These are phyloP conservation scores for Pterobdella sp. DNA, from an alignment of 2,888 invertebrate genomes.

Conservation along the genomic window DNA sequence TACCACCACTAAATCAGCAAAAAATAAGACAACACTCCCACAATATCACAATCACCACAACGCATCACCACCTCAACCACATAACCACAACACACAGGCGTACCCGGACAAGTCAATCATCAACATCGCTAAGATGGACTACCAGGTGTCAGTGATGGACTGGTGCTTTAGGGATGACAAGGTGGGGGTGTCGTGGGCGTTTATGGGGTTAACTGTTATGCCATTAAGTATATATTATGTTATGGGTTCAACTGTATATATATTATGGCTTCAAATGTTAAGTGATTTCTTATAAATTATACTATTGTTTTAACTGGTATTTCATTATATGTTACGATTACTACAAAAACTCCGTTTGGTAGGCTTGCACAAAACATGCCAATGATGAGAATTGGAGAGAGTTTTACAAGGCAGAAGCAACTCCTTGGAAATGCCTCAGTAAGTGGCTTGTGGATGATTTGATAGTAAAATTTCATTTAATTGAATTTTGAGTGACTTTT, in stretches of 20 bases:
- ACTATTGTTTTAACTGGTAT: too few species aligned
- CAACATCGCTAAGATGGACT: slow-evolving; percentile 5
- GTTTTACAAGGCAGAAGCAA: neutral
- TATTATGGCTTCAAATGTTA: too few species aligned
- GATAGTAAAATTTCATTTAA: too few species aligned
- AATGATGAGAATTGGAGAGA: neutral
- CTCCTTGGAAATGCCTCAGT: slow-evolving; percentile 11
- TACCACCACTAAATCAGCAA: neutral
- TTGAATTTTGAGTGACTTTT: too few species aligned
- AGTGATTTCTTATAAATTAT: too few species aligned
- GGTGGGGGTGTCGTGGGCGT: neutral
- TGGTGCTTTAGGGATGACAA: slow-evolving; percentile 1
- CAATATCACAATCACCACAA: neutral
- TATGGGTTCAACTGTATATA: too few species aligned
- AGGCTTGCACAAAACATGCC: neutral
- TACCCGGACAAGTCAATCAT: slow-evolving; percentile 3
- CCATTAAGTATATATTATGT: too few species aligned
- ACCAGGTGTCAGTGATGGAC: neutral
- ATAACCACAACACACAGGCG: neutral
- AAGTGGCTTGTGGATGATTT: too few species aligned
- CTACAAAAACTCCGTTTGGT: too few species aligned
- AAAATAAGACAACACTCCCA: neutral
- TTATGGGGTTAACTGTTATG: too few species aligned
- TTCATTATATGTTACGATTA: too few species aligned
- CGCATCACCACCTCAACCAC: neutral